Conservation (phyloP, 1,140 invertebrate species). For the Galleria mellonella region DNA sequence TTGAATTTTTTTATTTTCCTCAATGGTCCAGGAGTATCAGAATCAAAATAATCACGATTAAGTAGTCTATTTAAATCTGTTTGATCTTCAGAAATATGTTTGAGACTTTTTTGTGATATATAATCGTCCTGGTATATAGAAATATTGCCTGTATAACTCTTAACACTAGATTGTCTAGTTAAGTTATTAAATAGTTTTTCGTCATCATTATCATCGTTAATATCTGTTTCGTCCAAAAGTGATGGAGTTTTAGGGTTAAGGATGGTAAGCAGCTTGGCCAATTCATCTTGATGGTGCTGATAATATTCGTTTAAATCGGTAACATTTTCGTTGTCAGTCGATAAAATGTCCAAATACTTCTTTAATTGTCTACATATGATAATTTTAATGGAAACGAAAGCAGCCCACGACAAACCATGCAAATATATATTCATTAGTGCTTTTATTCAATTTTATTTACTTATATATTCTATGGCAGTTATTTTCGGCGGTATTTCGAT, state of each 20-base stretch:
- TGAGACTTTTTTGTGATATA: slow-evolving; percentile 45
- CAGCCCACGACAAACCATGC: slow-evolving; percentile 64
- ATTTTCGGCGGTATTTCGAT: not conserved
- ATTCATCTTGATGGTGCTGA: slow-evolving; percentile 54
- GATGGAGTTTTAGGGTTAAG: slow-evolving; percentile 51
- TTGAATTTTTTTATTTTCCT: slow-evolving; percentile 55
- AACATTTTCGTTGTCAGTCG: slow-evolving; percentile 54
- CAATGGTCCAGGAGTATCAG: slow-evolving; percentile 40
- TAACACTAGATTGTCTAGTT: slow-evolving; percentile 29
- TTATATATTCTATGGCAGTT: not conserved
- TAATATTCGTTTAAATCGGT: slow-evolving; percentile 57
- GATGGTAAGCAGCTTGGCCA: slow-evolving; percentile 47
- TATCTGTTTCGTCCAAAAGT: slow-evolving; percentile 50
- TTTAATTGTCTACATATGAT: slow-evolving; percentile 59
- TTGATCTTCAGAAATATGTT: slow-evolving; percentile 57
- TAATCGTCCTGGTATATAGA: slow-evolving; percentile 60
- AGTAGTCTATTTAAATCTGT: slow-evolving; percentile 50
- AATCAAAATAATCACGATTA: slow-evolving; percentile 38
- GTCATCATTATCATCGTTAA: slow-evolving; percentile 56
- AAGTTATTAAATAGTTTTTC: slow-evolving; percentile 46
- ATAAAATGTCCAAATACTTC: slow-evolving; percentile 73
- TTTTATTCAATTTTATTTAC: slow-evolving; percentile 12
- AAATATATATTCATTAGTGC: slow-evolving; percentile 53
- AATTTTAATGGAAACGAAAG: slow-evolving; percentile 23
- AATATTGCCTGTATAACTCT: slow-evolving; percentile 43